phyloP scores from a whole-genome alignment of 2,113 vertebrate species.

The Oenanthe melanoleuca region DNA sequence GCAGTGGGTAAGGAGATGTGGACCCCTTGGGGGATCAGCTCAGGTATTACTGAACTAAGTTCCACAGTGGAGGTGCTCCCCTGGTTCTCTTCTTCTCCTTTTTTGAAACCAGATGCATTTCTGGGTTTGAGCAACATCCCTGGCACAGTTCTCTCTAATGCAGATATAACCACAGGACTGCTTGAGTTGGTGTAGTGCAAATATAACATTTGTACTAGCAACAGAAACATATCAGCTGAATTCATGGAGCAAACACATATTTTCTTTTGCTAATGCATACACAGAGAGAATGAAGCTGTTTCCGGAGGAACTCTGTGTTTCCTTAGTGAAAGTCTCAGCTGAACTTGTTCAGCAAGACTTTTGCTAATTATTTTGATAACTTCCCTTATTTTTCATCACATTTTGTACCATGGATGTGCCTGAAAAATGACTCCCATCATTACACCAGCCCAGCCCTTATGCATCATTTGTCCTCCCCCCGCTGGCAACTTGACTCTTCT shows the following conservation, averaged over 20 bases:
- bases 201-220: background rate
- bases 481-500: background rate
- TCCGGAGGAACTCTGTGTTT: background rate
- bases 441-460: background rate
- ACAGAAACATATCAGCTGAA: background rate
- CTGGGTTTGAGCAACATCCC: background rate
- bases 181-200: background rate
- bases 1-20: background rate
- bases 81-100: background rate
- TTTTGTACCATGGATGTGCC: background rate
- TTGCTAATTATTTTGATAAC: background rate
- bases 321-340: background rate
- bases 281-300: fast-evolving
- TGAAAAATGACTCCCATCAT: background rate
- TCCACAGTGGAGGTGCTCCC: background rate
- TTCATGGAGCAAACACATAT: background rate
- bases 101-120: background rate
- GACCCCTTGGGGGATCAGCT: background rate
- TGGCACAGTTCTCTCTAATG: background rate
- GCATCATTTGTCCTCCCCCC: background rate
- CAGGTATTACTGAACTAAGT: background rate
- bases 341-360: background rate
- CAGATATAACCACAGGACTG: background rate
- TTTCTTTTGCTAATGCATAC: background rate
- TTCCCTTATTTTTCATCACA: background rate